Evolutionary conservation across 2,113 vertebrate species (phyloP), one percentile per base, ranked within the genome.

Genomic region (Rattus rattus): DNA sequence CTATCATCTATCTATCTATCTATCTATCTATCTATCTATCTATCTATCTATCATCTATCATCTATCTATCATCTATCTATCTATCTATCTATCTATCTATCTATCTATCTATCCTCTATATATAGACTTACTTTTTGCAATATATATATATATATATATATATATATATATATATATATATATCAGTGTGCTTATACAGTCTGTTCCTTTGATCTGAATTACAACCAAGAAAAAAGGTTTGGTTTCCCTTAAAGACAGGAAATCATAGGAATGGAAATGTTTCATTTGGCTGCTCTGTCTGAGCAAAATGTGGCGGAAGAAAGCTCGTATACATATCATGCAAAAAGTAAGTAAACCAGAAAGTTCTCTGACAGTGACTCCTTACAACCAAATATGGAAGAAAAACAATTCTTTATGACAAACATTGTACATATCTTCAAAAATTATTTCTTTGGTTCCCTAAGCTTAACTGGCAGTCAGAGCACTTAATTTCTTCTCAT

Each of bases 361-460:
- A 98, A 97, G 95, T 84, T 91, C 96, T 98, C 87, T 95, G 98
- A 97, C 98, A 98, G 94, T 92, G 97, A 89, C 96, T 97, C 80
- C 94, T 97, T 95, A 97, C 96, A 97, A 65, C 30, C 43, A 22
- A 94, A 54, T 59, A 94, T 91, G 96, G 92, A 97, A 94, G 8
- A 98, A 98, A 98, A 85, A 98, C 94, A 7, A 98, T 98, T 95
- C 94, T 95, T 97, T 96, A 96, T 95, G 88, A 97, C 80, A 92
- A 98, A 96, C 94, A 39, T 79, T 96, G 13, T 13, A 79, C 16
- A 97, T 97, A 97, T 98, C 94, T 54, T 17, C 83, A 96, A 61
- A 97, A 97, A 97, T 96, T 91, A 30, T 88, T 98, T 63, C 95
- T 98, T 97, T 87, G 91, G 10, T 97, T 98, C 91, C 73, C 28